Base-by-base conservation (phyloP, 2,797 vertebrate genomes). In the Stomatorhinus walkeri region DNA sequence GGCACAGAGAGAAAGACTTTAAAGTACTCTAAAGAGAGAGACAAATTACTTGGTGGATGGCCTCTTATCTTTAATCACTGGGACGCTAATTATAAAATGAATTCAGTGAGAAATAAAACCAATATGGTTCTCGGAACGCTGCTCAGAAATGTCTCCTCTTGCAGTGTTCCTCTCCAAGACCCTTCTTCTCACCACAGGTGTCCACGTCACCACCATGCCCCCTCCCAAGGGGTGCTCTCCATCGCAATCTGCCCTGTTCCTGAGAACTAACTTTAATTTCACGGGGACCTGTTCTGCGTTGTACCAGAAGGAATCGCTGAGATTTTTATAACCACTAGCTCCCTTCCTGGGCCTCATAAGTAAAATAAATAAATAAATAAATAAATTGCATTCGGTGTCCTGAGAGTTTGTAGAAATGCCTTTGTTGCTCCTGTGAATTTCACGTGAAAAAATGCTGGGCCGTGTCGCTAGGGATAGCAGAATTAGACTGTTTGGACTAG, bases 241-340 rank as follows among this genome's bases (percentile, higher is more conserved):
- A 16, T 36, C 1, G 64, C 64, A 72, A 16, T 72, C 56, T 61
- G 46, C 90, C 32, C 88, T 88, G 89, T 90, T 76, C 91, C 89
- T 92, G 89, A 90, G 90, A 93, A 92, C 91, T 87, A 88, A 94
- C 93, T 95, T 94, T 93, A 93, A 95, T 95, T 95, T 95, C 94
- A 94, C 88, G 88, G 94, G 89, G 92, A 94, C 93, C 93, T 94
- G 92, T 95, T 94, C 92, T 91, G 90, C 92, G 91, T 84, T 92
- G 92, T 92, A 92, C 92, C 88, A 89, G 90, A 92, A 89, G 89
- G 89, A 92, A 92, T 93, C 88, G 89, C 90, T 87, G 89, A 91
- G 88, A 91, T 89, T 91, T 14, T 91, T 94, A 92, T 91, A 92
- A 91, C 91, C 91, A 64, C 89, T 89, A 91, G 90, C 91, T 89